These are phyloP conservation scores for Eupithecia tripunctaria DNA, from an alignment of 2,888 invertebrate genomes.

Conservation along the genomic window DNA sequence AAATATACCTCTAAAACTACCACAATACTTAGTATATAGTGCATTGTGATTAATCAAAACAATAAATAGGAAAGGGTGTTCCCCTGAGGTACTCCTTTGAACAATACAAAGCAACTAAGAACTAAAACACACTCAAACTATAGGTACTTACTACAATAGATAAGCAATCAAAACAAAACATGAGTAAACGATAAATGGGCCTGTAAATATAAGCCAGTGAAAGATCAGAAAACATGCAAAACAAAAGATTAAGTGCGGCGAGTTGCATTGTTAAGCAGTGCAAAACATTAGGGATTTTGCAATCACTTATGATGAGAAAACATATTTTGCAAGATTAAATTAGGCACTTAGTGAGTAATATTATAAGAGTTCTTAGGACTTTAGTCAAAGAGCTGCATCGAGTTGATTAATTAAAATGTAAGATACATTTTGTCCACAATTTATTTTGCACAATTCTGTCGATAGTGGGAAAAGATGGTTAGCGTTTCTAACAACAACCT, in stretches of 20 bases:
- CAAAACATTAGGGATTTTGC: neutral
- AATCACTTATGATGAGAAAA: neutral
- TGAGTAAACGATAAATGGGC: neutral
- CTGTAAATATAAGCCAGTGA: neutral
- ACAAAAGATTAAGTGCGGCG: neutral
- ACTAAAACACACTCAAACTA: constrained; percentile 18
- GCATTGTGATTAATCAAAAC: neutral
- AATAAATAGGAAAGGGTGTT: constrained; percentile 5
- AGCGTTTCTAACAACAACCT: neutral
- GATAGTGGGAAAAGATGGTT: neutral
- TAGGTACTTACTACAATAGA: neutral
- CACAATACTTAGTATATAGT: neutral
- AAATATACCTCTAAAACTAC: neutral
- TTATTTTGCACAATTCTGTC: neutral
- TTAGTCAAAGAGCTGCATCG: neutral
- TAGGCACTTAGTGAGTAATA: neutral
- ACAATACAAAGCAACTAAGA: constrained; percentile 31
- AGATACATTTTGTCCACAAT: neutral
- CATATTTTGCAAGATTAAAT: neutral
- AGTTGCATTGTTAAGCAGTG: neutral
- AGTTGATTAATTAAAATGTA: neutral
- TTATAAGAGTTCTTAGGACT: neutral
- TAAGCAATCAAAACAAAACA: neutral
- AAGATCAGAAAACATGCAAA: neutral
- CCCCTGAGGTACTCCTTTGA: constrained; percentile 17